Evolutionary conservation across 2,888 invertebrate species (phyloP).

Genomic region (Ecliptopera silaceata): DNA sequence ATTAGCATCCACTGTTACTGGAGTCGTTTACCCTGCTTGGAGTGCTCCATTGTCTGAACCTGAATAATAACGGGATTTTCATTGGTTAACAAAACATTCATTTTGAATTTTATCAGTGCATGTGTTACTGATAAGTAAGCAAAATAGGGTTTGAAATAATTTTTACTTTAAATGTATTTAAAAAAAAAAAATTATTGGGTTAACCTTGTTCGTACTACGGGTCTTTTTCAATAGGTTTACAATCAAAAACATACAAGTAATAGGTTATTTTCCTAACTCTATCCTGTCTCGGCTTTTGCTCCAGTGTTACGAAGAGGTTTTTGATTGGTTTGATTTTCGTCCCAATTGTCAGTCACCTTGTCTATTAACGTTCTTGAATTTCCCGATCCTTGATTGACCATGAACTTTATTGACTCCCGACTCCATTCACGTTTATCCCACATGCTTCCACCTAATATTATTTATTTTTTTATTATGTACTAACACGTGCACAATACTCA

Average conservation of each 20-base stretch:
- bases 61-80: not conserved
- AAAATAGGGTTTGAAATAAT: too few species aligned
- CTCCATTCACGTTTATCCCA: slow-evolving; percentile 48
- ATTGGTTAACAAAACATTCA: not conserved
- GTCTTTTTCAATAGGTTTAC: not conserved
- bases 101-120: not conserved
- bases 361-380: slow-evolving; percentile 37
- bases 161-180: too few species aligned
- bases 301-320: slow-evolving; percentile 4
- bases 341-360: slow-evolving; percentile 27
- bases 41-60: not conserved
- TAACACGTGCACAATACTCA: slow-evolving; percentile 43
- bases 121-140: too few species aligned
- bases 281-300: not conserved
- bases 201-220: too few species aligned
- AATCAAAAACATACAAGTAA: too few species aligned
- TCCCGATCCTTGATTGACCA: slow-evolving; percentile 47
- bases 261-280: not conserved
- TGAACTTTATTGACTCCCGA: slow-evolving; percentile 55
- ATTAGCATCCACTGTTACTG: slow-evolving; percentile 46
- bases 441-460: slow-evolving; percentile 45
- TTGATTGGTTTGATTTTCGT: slow-evolving; percentile 25
- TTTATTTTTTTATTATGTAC: slow-evolving; percentile 27
- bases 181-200: too few species aligned
- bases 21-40: slow-evolving; percentile 27